phyloP scores from a whole-genome alignment of 2,113 vertebrate species.

The Solea solea region DNA sequence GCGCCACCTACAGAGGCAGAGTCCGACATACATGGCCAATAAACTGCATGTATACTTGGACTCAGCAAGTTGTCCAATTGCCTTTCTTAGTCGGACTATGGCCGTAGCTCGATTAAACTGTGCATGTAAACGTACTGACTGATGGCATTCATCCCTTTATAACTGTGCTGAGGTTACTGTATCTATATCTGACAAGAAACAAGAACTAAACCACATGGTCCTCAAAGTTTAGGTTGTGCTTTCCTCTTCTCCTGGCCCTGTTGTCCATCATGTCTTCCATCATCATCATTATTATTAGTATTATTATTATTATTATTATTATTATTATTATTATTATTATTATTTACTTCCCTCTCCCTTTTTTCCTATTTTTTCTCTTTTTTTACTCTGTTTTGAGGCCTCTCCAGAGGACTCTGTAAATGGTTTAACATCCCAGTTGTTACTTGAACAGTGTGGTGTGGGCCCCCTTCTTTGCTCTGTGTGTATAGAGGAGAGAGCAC shows the following conservation, averaged over 20 bases:
- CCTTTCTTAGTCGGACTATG: too few species aligned
- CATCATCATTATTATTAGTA: background rate
- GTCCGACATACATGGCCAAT: too few species aligned
- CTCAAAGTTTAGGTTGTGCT: slow-evolving; percentile 85
- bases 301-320: slow-evolving; percentile 26
- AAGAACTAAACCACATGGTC: slow-evolving; percentile 52
- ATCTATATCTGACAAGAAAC: slow-evolving; percentile 15
- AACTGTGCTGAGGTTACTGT: slow-evolving; percentile 1
- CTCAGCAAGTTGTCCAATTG: too few species aligned
- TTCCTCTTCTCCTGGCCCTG: slow-evolving; percentile 64
- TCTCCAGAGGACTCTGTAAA: slow-evolving; percentile 74
- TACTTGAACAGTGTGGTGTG: slow-evolving; percentile 81
- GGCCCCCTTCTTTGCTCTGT: slow-evolving; percentile 81
- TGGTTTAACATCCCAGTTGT: slow-evolving; percentile 82
- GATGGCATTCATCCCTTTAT: background rate
- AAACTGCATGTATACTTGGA: too few species aligned
- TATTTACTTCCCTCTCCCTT: slow-evolving; percentile 30
- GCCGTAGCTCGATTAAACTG: too few species aligned
- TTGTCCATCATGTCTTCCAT: slow-evolving; percentile 57
- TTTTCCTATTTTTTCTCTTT: slow-evolving; percentile 48
- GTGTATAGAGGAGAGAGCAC: slow-evolving; percentile 83
- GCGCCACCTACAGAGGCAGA: too few species aligned
- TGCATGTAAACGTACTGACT: background rate
- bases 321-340: slow-evolving; percentile 29
- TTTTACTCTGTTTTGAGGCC: slow-evolving; percentile 71